phyloP scores from a whole-genome alignment of 2,888 invertebrate genomes.

The Dynastes tityus region DNA sequence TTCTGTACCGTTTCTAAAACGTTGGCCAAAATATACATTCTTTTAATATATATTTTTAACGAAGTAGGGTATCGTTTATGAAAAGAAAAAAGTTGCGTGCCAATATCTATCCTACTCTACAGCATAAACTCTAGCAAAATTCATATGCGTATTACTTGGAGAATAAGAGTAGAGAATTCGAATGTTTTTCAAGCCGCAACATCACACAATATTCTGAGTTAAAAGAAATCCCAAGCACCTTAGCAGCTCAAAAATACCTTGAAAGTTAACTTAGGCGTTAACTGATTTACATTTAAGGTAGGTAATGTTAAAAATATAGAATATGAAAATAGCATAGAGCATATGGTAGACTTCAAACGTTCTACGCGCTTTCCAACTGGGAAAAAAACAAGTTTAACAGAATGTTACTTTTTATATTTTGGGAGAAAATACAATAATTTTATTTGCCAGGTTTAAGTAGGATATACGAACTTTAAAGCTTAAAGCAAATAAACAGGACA shows the following conservation, averaged over 20 bases:
- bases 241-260: neutral
- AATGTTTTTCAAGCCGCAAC: neutral
- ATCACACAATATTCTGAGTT: too few relatives aligned
- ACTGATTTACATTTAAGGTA: neutral
- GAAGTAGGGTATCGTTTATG: constrained; percentile 47
- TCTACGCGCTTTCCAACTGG: too few relatives aligned
- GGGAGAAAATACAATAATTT: neutral
- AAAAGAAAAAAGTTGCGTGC: constrained; percentile 44
- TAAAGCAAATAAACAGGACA: neutral
- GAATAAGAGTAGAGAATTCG: neutral
- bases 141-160: neutral
- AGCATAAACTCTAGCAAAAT: neutral
- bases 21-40: constrained; percentile 53
- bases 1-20: constrained; percentile 23
- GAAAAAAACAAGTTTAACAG: too few relatives aligned
- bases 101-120: constrained; percentile 11
- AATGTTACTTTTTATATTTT: too few relatives aligned
- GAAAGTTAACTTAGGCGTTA: neutral
- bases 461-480: constrained; percentile 1
- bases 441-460: neutral
- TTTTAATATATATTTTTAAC: constrained; percentile 54
- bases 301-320: too few relatives aligned
- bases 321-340: too few relatives aligned
- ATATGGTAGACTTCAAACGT: too few relatives aligned
- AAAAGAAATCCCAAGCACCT: neutral